Evolutionary conservation across 1,140 invertebrate species (phyloP).

Genomic region (Bombus turneri): DNA sequence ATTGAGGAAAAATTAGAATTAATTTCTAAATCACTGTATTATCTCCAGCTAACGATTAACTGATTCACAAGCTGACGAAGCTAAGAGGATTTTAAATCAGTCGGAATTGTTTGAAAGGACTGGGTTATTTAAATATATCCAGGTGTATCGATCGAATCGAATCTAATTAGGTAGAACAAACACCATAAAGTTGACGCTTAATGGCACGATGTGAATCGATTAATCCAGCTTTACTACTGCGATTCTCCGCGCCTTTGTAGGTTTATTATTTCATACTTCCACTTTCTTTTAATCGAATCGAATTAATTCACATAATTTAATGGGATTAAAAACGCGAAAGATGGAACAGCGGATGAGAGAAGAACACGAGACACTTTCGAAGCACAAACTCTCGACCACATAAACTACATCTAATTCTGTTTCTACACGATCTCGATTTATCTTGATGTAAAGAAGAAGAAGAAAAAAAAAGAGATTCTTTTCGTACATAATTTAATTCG

Average conservation of each 20-base stretch:
- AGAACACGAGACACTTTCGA: not conserved
- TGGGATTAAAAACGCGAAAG: not conserved
- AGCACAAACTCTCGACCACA: not conserved
- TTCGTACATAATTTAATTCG: not conserved
- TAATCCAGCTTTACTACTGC: not conserved
- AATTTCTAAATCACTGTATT: too few relatives aligned
- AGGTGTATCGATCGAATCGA: not conserved
- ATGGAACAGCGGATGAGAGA: not conserved
- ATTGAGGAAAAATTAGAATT: too few relatives aligned
- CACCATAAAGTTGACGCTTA: not conserved
- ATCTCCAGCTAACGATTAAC: not conserved
- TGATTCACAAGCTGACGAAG: not conserved
- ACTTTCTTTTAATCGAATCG: not conserved
- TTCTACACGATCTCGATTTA: not conserved
- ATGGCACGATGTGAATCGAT: not conserved
- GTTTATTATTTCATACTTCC: not conserved
- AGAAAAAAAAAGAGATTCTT: not conserved
- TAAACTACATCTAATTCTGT: not conserved
- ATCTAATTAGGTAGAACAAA: not conserved
- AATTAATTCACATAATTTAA: too few relatives aligned
- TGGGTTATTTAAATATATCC: not conserved
- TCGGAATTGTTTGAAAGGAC: not conserved
- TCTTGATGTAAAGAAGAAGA: not conserved
- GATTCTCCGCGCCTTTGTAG: too few relatives aligned
- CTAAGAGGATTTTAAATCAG: not conserved